Conservation (phyloP, 1,140 invertebrate genomes). For the Lepidotrigona ventralis region DNA sequence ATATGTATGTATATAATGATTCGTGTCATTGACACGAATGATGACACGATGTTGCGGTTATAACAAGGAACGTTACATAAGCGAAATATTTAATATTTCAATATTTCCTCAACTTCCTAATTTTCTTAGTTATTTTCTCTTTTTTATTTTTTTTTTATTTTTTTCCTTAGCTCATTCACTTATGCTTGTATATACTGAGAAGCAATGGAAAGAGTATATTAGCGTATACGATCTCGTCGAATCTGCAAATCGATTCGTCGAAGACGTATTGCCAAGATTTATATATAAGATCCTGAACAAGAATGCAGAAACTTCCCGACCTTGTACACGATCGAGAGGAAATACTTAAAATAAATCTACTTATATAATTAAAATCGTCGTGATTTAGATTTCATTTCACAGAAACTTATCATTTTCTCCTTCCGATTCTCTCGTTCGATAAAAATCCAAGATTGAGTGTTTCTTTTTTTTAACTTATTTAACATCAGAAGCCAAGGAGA, state of each 20-base stretch:
- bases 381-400: background rate
- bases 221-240: background rate
- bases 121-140: too few relatives aligned
- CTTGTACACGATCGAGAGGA: background rate
- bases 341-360: background rate
- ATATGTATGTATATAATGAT: background rate
- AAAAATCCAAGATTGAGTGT: background rate
- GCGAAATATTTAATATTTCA: background rate
- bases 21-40: background rate
- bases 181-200: background rate
- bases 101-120: background rate
- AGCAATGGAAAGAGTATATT: background rate
- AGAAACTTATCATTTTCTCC: background rate
- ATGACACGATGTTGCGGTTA: background rate
- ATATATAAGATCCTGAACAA: background rate
- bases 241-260: background rate
- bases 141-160: too few relatives aligned
- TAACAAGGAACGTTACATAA: background rate
- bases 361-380: background rate
- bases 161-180: too few relatives aligned
- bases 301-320: background rate
- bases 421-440: background rate
- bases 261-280: background rate
- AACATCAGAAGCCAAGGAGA: background rate
- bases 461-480: background rate